Percentiles rank a stretch among this genome's conserved stretches.
phyloP scores from a whole-genome alignment of 2,113 vertebrate genomes.

The Leiothrix lutea region DNA sequence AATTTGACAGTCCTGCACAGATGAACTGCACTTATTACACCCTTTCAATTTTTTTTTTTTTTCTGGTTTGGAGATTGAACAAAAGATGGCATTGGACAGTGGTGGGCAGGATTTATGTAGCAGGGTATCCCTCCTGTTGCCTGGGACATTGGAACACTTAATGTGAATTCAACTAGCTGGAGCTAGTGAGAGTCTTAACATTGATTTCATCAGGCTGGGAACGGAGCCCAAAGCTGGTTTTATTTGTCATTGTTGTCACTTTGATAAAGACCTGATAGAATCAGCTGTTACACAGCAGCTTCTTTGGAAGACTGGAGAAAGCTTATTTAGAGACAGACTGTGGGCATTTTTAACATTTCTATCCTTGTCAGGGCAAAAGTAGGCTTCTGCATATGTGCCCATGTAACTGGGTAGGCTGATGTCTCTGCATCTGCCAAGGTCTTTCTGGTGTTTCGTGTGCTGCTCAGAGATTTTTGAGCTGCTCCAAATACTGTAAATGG shows the following conservation, averaged over 20 bases:
- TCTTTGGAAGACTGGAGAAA: neutral
- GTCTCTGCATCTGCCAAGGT: neutral
- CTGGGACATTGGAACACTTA: neutral
- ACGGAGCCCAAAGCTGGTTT: neutral
- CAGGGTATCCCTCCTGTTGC: neutral
- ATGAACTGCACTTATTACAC: neutral
- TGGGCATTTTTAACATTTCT: neutral
- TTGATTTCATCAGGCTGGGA: neutral
- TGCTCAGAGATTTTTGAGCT: neutral
- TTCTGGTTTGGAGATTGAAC: neutral
- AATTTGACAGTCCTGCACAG: neutral
- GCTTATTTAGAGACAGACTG: neutral
- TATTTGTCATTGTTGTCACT: neutral
- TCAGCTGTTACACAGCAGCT: neutral
- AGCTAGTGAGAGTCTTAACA: neutral
- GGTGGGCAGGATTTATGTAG: neutral
- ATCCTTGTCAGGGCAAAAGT: neutral
- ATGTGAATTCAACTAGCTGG: neutral
- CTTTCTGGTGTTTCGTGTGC: neutral
- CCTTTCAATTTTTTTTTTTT: neutral
- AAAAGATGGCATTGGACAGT: neutral
- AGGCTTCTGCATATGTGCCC: rapidly evolving
- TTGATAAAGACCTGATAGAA: neutral
- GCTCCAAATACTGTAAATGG: neutral
- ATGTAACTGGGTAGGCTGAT: neutral